Percentiles rank a stretch among this genome's conserved stretches.
These are phyloP conservation scores for Bradynema listronoti DNA, from an alignment of 1,140 invertebrate genomes.

Conservation along the genomic window DNA sequence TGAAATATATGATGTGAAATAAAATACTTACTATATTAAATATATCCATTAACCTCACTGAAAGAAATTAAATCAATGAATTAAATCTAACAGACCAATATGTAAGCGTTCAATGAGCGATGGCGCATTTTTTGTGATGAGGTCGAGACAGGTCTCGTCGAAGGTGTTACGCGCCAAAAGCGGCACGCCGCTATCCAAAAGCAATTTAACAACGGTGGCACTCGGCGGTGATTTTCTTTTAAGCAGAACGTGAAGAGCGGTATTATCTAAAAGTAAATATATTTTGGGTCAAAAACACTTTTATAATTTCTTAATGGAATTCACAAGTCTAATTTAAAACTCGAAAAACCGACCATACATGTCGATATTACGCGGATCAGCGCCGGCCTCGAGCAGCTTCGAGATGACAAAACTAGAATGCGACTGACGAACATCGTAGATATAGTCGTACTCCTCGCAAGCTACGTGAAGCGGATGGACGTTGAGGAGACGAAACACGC, in stretches of 20 bases:
- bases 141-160: slow-evolving; percentile 35
- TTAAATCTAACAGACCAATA: slow-evolving; percentile 11
- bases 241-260: slow-evolving; percentile 44
- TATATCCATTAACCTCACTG: background rate
- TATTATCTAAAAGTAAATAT: slow-evolving; percentile 35
- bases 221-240: slow-evolving; percentile 15
- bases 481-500: slow-evolving; percentile 13
- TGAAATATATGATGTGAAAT: slow-evolving; percentile 19
- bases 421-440: slow-evolving; percentile 20
- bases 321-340: background rate
- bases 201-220: slow-evolving; percentile 22
- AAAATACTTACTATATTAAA: background rate
- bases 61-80: slow-evolving; percentile 10
- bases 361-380: slow-evolving; percentile 28
- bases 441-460: slow-evolving; percentile 21
- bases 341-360: slow-evolving; percentile 17
- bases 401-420: slow-evolving; percentile 35
- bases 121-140: slow-evolving; percentile 21
- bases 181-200: slow-evolving; percentile 34
- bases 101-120: slow-evolving; percentile 4
- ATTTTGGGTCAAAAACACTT: too few relatives aligned
- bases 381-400: slow-evolving; percentile 23
- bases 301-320: too few relatives aligned
- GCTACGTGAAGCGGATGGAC: slow-evolving; percentile 25
- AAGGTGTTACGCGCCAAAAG: slow-evolving; percentile 35